Evolutionary conservation across 1,140 invertebrate species (phyloP), one percentile per base, ranked within the genome.

Genomic region (Trypoxylus dichotomus): DNA sequence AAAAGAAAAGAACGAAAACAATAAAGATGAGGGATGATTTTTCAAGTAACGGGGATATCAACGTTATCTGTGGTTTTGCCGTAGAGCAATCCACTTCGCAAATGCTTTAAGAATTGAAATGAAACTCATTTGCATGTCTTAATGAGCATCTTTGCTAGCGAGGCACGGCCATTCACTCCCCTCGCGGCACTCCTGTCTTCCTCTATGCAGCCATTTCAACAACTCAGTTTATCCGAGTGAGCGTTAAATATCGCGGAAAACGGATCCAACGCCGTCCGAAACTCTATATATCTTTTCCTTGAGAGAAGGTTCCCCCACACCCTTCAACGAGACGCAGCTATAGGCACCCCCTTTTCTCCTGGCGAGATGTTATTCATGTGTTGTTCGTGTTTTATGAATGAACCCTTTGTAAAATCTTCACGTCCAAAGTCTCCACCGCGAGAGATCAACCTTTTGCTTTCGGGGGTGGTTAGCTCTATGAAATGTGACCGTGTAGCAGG

Each of bases 311-410:
- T 13, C 13, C 10, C 10, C 19, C 19, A 24, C 1, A 11, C 8
- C 3, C 60, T 1, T 11, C 21, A 11, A 63, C 21, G 13, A 41
- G 71, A 74, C 80, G 80, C 27, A 32, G 42, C 25, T 25, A 63
- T 63, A 78, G 60, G 74, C 71, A 82, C 80, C 60, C 60, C 43
- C 60, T 63, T 63, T 24, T 27, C 60, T 27, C 60, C 80, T 77
- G 80, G 76, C 54, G 77, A 73, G 81, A 81, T 82, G 77, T 85
- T 85, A 85, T 86, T 86, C 85, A 86, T 86, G 84, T 86, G 83
- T 86, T 86, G 85, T 86, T 85, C 85, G 82, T 85, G 84, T 86
- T 86, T 85, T 85, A 84, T 82, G 84, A 85, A 85, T 83, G 83
- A 86, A 83, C 82, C 79, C 84, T 86, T 86, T 85, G 84, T 85